phyloP scores from a whole-genome alignment of 2,113 vertebrate species.

The Leucoraja erinaceus region DNA sequence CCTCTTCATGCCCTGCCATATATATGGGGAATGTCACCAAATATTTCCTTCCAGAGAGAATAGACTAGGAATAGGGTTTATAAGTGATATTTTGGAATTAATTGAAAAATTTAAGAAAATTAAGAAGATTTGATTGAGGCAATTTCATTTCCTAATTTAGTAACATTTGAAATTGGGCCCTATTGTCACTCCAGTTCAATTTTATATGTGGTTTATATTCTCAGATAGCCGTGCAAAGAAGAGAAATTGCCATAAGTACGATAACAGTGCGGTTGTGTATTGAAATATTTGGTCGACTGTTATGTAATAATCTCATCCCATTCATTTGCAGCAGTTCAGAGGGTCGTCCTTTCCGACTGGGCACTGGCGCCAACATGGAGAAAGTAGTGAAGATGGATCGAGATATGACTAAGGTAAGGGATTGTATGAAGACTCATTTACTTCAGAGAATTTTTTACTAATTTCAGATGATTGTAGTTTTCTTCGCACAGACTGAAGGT shows the following conservation, averaged over 20 bases:
- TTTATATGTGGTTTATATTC: background rate
- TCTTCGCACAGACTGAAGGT: background rate
- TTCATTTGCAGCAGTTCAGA: constrained; percentile 79
- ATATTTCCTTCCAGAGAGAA: too few species aligned
- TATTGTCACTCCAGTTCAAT: background rate
- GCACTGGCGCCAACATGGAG: constrained; percentile 97
- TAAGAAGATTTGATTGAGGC: background rate
- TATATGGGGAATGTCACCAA: too few species aligned
- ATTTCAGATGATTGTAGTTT: background rate
- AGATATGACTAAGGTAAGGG: constrained; percentile 92
- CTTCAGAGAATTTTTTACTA: too few species aligned
- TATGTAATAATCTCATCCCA: constrained; percentile 9
- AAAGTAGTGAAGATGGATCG: constrained; percentile 98
- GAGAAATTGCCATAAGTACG: background rate
- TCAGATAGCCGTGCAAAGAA: background rate
- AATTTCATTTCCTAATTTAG: background rate
- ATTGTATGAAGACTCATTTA: too few species aligned
- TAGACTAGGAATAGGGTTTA: too few species aligned
- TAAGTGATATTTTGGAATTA: too few species aligned
- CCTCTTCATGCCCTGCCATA: too few species aligned
- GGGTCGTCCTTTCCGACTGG: constrained; percentile 90
- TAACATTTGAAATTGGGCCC: background rate
- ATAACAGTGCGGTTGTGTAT: background rate
- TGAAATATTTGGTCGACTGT: background rate
- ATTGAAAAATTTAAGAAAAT: background rate